Evolutionary conservation across 2,113 vertebrate species (phyloP), one percentile per base, ranked within the genome.

Genomic region (Toxotes chatareus): DNA sequence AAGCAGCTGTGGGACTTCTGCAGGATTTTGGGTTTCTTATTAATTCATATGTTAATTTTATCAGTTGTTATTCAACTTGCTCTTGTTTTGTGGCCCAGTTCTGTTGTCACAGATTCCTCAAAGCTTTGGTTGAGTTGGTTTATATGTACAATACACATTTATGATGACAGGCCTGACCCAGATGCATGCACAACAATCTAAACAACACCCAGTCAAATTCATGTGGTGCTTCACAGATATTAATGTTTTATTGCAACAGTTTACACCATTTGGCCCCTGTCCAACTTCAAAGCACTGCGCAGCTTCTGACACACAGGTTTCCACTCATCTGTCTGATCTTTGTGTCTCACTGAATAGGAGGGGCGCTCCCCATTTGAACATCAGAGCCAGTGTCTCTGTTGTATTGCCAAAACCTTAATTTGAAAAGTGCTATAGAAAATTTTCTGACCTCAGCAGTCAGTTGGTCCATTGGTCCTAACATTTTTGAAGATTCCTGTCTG

Each of bases 211-310:
- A 40, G 17, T 71, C 23, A 72, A 49, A 75, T 66, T 47, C n/a
- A 78, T 17, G 34, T 56, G 69, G 64, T 79, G 78, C 76, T 51
- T 79, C 44, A 84, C 71, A 73, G 57, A 72, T 76, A 83, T 83
- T 63, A 61, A 60, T 79, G 68, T 74, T 73, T 92, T 93, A 93
- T 93, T 93, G 90, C 92, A 80, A 68, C 66, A 21, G 53, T 87
- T 89, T 76, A 73, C 65, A 61, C 47, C 61, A 60, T 64, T 81
- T 76, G 10, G 49, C 56, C 73, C 51, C 21, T 4, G 31, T 63
- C 59, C 42, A n/a, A 46, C 65, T 16, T 32, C 46, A 19, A 38
- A 21, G 32, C 46, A 40, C 9, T 7, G 69, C 40, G 64, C 47
- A 55, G 7, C 62, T 17, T 72, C 47, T 36, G 64, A 64, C 49